These are phyloP conservation scores for Synanthedon myopaeformis DNA, from an alignment of 2,888 invertebrate species.

Conservation along the genomic window DNA sequence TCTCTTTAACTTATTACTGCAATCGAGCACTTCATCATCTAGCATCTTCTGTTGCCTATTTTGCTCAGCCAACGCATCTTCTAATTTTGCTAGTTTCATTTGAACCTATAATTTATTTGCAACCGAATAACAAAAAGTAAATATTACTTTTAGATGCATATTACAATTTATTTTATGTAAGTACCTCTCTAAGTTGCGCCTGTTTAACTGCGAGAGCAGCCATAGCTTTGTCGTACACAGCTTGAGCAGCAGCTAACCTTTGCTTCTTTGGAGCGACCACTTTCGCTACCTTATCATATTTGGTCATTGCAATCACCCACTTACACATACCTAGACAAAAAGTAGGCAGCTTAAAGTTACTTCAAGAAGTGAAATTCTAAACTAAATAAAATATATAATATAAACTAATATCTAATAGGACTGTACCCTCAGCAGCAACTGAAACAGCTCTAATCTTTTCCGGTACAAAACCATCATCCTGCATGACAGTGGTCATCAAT, in stretches of 20 bases:
- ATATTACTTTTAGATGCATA: no score
- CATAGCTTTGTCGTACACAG: conserved; percentile 80
- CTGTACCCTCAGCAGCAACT: conserved; percentile 83
- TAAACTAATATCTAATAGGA: background rate
- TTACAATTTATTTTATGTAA: background rate
- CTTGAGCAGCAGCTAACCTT: conserved; percentile 89
- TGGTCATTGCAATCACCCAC: conserved; percentile 95
- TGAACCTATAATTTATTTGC: conserved; percentile 38
- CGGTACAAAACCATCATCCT: conserved; percentile 90
- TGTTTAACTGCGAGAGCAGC: conserved; percentile 82
- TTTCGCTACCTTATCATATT: conserved; percentile 93
- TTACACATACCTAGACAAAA: conserved; percentile 77
- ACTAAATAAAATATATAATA: background rate
- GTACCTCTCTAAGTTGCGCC: conserved; percentile 76
- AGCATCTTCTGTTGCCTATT: conserved; percentile 77
- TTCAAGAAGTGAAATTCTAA: background rate
- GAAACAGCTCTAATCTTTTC: conserved; percentile 90
- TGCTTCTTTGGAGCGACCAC: conserved; percentile 93
- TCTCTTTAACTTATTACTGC: conserved; percentile 87
- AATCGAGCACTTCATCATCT: conserved; percentile 87
- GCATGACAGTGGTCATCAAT: conserved; percentile 82
- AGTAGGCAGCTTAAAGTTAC: background rate
- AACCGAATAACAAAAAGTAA: no score
- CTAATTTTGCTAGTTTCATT: conserved; percentile 77
- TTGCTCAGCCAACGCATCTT: conserved; percentile 77